phyloP scores from a whole-genome alignment of 2,888 invertebrate genomes.

The Caenorhabditis becei region DNA sequence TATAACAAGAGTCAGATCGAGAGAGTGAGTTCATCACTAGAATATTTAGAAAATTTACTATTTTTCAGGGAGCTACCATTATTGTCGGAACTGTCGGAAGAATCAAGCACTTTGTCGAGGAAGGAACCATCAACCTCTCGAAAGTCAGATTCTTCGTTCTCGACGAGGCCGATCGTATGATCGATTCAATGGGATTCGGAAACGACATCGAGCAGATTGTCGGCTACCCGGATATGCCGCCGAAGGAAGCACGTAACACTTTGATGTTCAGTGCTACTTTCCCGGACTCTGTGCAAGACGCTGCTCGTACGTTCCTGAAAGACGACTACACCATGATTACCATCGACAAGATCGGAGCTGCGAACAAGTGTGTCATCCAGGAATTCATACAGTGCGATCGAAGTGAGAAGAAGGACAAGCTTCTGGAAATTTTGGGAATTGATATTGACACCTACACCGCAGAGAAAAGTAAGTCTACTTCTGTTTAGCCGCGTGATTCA shows the following conservation, averaged over 20 bases:
- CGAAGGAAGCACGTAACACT: constrained; percentile 57
- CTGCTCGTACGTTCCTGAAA: constrained; percentile 88
- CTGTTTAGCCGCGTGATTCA: neutral
- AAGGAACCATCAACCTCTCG: constrained; percentile 57
- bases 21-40: neutral
- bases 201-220: constrained; percentile 74
- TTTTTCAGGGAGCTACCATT: constrained; percentile 59
- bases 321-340: constrained; percentile 90
- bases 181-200: constrained; percentile 84
- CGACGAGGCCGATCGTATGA: constrained; percentile 87
- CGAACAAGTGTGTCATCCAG: constrained; percentile 93
- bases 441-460: constrained; percentile 64
- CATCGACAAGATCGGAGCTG: constrained; percentile 94
- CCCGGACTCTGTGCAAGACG: constrained; percentile 87
- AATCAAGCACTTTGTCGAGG: constrained; percentile 66
- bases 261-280: constrained; percentile 86
- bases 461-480: constrained; percentile 28
- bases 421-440: constrained; percentile 86
- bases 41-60: neutral
- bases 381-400: constrained; percentile 81
- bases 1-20: constrained; percentile 42
- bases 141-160: constrained; percentile 62
- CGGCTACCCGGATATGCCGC: constrained; percentile 36
- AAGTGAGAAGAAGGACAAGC: constrained; percentile 88
- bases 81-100: constrained; percentile 71